Evolutionary conservation across 1,140 invertebrate species (phyloP).

Genomic region (Ostrea edulis): DNA sequence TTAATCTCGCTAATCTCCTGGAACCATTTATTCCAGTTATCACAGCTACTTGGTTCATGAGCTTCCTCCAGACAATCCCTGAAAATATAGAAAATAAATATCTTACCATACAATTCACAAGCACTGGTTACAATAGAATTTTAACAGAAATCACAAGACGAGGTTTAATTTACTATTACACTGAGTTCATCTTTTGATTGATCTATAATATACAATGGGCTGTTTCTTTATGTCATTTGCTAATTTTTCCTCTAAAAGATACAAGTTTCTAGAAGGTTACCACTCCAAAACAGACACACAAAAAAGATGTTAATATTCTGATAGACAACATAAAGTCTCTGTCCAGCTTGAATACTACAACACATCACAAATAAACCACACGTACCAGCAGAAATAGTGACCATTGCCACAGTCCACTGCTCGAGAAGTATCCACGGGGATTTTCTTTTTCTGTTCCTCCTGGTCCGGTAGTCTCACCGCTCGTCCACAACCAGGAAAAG

Average conservation of each 20-base stretch:
- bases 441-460: constrained; percentile 70
- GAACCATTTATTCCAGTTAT: constrained; percentile 85
- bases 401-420: constrained; percentile 88
- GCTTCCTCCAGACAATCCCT: constrained; percentile 84
- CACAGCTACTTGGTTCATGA: constrained; percentile 86
- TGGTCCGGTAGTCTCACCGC: constrained; percentile 85
- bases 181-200: too few species aligned
- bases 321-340: too few species aligned
- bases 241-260: too few species aligned
- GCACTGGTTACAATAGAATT: too few species aligned
- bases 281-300: too few species aligned
- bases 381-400: constrained; percentile 88
- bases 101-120: too few species aligned
- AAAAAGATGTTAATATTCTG: too few species aligned
- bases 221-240: too few species aligned
- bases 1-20: constrained; percentile 84
- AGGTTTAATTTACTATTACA: too few species aligned
- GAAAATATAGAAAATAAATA: background rate
- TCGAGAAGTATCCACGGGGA: constrained; percentile 81
- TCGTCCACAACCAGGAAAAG: constrained; percentile 85
- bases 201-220: too few species aligned
- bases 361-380: background rate
- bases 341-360: too few species aligned
- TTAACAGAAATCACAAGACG: background rate
- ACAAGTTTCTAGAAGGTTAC: too few species aligned